Conservation (phyloP, 2,888 invertebrate genomes). For the Ormyrus labotus region DNA sequence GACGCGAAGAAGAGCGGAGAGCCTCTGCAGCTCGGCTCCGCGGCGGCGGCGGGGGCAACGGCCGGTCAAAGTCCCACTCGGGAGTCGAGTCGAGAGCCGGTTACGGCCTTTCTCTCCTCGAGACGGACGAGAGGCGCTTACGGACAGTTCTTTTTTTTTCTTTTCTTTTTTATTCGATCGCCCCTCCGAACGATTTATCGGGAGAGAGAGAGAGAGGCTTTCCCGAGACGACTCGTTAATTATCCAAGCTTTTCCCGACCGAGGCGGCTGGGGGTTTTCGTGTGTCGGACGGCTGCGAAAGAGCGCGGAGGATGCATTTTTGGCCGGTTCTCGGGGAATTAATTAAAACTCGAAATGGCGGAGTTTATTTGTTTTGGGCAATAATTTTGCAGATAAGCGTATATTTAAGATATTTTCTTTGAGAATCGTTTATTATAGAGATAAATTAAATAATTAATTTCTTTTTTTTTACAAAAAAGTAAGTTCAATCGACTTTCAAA, state of each 20-base stretch:
- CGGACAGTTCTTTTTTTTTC: conserved; percentile 40
- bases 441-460: no score
- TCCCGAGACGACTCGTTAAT: not conserved
- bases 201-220: not conserved
- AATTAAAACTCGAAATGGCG: no score
- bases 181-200: no score
- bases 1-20: not conserved
- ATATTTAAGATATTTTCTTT: no score
- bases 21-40: not conserved
- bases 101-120: conserved; percentile 48
- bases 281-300: not conserved
- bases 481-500: no score
- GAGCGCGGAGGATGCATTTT: no score
- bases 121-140: conserved; percentile 27
- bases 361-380: no score
- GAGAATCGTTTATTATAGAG: no score
- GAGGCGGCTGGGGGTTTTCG: not conserved
- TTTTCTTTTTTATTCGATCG: no score
- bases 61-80: conserved; percentile 74
- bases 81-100: conserved; percentile 28
- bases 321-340: no score
- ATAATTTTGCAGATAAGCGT: no score
- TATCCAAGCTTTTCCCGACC: not conserved
- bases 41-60: conserved; percentile 70
- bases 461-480: no score